A percentile compares a stretch with the other conserved stretches of the same genome.
Evolutionary conservation across 2,113 vertebrate species (phyloP).

Genomic region (Proterorhinus semilunaris): DNA sequence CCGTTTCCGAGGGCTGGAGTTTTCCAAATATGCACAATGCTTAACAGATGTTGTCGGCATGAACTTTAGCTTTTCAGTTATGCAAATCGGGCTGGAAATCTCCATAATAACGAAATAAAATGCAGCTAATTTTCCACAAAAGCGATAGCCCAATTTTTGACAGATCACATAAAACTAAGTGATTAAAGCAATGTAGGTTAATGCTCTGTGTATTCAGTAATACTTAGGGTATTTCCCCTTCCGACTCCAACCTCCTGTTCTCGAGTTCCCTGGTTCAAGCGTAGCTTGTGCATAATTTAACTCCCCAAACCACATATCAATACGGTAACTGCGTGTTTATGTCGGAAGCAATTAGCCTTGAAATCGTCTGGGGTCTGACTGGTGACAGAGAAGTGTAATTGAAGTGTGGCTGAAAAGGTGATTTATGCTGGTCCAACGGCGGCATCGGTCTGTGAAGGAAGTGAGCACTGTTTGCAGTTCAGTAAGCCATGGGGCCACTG

Average conservation of each 20-base stretch:
- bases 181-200: constrained; percentile 37
- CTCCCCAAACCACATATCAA: constrained; percentile 60
- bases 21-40: constrained; percentile 38
- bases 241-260: constrained; percentile 24
- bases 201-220: constrained; percentile 38
- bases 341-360: constrained; percentile 64
- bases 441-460: constrained; percentile 56
- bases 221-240: constrained; percentile 50
- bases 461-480: constrained; percentile 61
- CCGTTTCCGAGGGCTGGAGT: constrained; percentile 48
- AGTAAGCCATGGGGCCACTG: constrained; percentile 54
- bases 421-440: constrained; percentile 55
- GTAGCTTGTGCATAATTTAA: constrained; percentile 48
- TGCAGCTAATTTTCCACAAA: constrained; percentile 10
- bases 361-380: constrained; percentile 41
- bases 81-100: constrained; percentile 44
- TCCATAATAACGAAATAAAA: constrained; percentile 44
- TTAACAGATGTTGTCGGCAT: constrained; percentile 52
- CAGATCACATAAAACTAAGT: constrained; percentile 49
- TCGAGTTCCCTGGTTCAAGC: constrained; percentile 44
- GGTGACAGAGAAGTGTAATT: constrained; percentile 58
- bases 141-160: constrained; percentile 38
- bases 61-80: constrained; percentile 25
- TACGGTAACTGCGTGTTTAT: constrained; percentile 56
- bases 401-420: constrained; percentile 38